Percentiles rank a stretch among this genome's conserved stretches.
Conservation (phyloP, 2,113 vertebrate genomes). For the Corydoras sp. region DNA sequence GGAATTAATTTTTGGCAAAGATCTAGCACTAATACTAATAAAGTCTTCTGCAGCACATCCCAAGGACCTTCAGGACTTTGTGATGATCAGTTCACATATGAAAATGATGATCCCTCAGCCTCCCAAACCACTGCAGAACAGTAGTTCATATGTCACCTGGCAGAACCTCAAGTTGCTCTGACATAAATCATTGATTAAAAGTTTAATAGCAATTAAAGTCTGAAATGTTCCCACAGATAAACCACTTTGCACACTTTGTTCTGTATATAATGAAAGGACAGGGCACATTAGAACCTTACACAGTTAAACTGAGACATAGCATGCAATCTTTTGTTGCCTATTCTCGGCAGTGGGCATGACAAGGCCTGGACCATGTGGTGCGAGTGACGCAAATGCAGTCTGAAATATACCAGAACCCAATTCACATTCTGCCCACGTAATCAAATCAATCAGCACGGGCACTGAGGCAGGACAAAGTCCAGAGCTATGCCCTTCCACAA, state of each 20-base stretch:
- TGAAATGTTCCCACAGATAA: not conserved
- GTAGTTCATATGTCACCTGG: no score
- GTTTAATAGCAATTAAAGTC: not conserved
- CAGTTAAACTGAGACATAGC: not conserved
- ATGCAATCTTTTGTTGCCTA: not conserved
- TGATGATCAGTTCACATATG: no score
- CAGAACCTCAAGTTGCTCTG: not conserved
- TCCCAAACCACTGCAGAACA: no score
- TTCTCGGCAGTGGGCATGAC: not conserved
- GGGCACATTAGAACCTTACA: no score
- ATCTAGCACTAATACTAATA: no score
- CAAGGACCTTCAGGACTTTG: no score
- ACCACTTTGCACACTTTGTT: no score
- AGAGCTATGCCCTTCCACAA: not conserved
- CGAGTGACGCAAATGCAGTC: not conserved
- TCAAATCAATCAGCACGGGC: not conserved
- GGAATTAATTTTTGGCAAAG: no score
- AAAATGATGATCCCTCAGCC: no score
- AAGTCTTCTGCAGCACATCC: no score
- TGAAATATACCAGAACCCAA: not conserved
- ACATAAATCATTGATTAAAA: not conserved
- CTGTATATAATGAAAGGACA: no score
- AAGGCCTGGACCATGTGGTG: not conserved
- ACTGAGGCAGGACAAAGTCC: not conserved
- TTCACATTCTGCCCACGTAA: not conserved